Base-by-base conservation (phyloP, 2,888 invertebrate species). In the Rotaria sp. region DNA sequence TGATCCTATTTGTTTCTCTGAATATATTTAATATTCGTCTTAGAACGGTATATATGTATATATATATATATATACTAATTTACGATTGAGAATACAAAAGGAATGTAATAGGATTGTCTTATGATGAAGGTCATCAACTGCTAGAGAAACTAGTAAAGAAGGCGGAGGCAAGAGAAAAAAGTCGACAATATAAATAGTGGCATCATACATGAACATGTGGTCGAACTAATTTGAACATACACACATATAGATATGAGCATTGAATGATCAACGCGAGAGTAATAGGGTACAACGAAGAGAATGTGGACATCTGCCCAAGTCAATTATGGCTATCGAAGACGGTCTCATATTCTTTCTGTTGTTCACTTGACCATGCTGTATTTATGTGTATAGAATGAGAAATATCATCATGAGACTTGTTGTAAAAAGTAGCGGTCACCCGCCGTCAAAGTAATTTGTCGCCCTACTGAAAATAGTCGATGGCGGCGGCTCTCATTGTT, bases 271-370 rank as follows among this genome's bases (percentile, higher is more conserved):
- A 59, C n/a, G 30, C n/a, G 30, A 59, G 13, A 59, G 57, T 59
- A 59, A 59, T 59, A 59, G 57, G n/a, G 57, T 59, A 59, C 57
- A n/a, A 59, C 30, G 57, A 10, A n/a, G 57, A 59, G 57, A 59
- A 59, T 59, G 57, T 59, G 57, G 57, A 59, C 57, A 59, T 59
- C 57, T 59, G 57, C 57, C 57, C n/a, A 59, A 59, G 57, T 59
- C 57, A 59, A 59, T 59, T 59, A 59, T 30, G 13, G 15, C n/a
- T 59, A 59, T 59, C 57, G 57, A 30, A 59, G 57, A 59, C n/a
- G n/a, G 4, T 2, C 15, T n/a, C n/a, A 30, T 59, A 15, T 59
- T 59, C n/a, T 59, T 10, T 30, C 13, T 59, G 57, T 59, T 59
- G 57, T 59, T 59, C 57, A 59, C 57, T 59, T 59, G 57, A 59